Evolutionary conservation across 2,797 vertebrate species (phyloP).

Genomic region (Lacerta viridis): DNA sequence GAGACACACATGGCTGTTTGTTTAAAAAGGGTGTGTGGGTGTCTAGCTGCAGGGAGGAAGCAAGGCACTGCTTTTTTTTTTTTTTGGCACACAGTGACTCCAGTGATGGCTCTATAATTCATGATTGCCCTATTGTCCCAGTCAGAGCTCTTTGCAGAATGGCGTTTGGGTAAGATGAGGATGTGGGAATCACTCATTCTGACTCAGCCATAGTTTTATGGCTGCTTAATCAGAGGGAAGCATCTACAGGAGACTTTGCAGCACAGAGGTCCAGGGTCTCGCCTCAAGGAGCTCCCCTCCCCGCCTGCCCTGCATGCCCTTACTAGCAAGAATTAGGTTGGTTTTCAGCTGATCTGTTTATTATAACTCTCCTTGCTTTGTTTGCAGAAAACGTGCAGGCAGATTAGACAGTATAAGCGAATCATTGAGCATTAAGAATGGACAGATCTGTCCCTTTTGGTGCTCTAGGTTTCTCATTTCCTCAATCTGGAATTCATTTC

Average conservation of each 20-base stretch:
- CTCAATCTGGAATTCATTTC: too few relatives aligned
- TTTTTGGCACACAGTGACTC: background rate
- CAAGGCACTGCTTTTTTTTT: too few relatives aligned
- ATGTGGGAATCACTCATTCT: slow-evolving; percentile 27
- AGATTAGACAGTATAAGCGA: too few relatives aligned
- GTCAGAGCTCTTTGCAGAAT: slow-evolving; percentile 51
- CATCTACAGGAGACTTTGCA: background rate
- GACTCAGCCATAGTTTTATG: slow-evolving; percentile 48
- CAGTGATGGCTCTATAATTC: background rate
- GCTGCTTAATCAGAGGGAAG: background rate
- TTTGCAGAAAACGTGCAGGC: too few relatives aligned
- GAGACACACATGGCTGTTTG: background rate
- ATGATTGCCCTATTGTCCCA: background rate
- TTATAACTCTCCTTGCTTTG: too few relatives aligned
- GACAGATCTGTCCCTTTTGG: too few relatives aligned
- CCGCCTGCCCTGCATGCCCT: background rate
- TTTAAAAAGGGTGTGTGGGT: background rate
- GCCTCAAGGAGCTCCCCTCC: background rate
- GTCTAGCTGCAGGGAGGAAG: too few relatives aligned
- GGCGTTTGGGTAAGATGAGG: slow-evolving; percentile 8
- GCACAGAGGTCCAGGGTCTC: background rate
- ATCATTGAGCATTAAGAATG: too few relatives aligned
- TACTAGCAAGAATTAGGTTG: too few relatives aligned
- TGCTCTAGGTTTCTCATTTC: too few relatives aligned
- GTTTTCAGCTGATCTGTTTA: too few relatives aligned